Percentiles rank a stretch among this genome's conserved stretches.
Evolutionary conservation across 2,888 invertebrate genomes (phyloP).

Genomic region (Campoplex capitator): DNA sequence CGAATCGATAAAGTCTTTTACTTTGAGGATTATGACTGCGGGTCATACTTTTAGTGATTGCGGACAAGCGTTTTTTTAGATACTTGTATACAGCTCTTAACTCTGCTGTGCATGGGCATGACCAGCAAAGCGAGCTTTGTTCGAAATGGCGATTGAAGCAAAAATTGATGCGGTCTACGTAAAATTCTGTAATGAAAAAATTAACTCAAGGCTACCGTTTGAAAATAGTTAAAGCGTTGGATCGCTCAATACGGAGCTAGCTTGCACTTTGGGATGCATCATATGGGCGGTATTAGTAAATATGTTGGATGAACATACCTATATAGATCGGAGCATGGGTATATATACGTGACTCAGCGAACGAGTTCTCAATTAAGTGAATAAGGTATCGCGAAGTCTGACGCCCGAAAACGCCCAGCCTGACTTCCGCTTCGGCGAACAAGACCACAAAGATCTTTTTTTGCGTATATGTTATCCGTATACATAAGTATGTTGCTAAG

Average conservation of each 20-base stretch:
- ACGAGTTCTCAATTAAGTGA: slow-evolving; percentile 83
- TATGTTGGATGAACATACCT: slow-evolving; percentile 13
- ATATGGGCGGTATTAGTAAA: slow-evolving; percentile 15
- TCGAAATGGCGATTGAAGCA: slow-evolving; percentile 10
- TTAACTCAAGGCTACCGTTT: neutral
- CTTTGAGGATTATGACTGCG: slow-evolving; percentile 62
- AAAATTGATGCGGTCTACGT: neutral
- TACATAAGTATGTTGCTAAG: slow-evolving; percentile 38
- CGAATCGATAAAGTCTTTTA: slow-evolving; percentile 44
- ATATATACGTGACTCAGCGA: slow-evolving; percentile 44
- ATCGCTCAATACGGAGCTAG: neutral
- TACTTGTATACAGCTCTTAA: neutral
- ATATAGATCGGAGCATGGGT: slow-evolving; percentile 18
- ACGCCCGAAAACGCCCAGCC: slow-evolving; percentile 75
- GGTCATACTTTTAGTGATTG: slow-evolving; percentile 55
- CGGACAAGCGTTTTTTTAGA: slow-evolving; percentile 32
- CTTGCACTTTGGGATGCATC: neutral
- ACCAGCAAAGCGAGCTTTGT: neutral
- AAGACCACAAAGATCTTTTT: slow-evolving; percentile 40
- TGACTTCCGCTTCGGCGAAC: slow-evolving; percentile 70
- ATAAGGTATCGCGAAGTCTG: slow-evolving; percentile 81
- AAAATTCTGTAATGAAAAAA: neutral
- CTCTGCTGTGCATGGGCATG: slow-evolving; percentile 7
- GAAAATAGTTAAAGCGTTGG: slow-evolving; percentile 14
- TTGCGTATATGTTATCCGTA: neutral